Conservation (phyloP, 2,888 invertebrate species). For the Gastrophysa polygoni region DNA sequence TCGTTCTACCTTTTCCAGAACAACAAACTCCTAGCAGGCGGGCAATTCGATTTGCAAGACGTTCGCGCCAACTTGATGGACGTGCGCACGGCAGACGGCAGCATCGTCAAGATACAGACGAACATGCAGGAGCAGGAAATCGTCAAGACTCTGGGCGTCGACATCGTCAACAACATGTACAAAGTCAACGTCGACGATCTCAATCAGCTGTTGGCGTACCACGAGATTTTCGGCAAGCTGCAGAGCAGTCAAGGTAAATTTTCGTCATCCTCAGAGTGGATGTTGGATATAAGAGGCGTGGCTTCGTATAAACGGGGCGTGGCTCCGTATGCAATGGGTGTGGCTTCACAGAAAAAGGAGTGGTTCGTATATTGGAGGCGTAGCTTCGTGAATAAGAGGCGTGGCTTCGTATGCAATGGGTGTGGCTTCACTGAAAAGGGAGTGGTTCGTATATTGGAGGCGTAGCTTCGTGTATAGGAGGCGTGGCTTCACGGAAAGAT, state of each 20-base stretch:
- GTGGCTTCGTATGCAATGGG: no score
- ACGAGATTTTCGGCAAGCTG: conserved; percentile 81
- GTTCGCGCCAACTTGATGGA: conserved; percentile 64
- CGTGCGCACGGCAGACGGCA: conserved; percentile 70
- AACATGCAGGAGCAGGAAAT: conserved; percentile 67
- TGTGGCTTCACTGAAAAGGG: no score
- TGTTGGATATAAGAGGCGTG: no score
- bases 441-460: no score
- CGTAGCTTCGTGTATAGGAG: no score
- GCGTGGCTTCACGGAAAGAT: no score
- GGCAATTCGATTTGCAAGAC: conserved; percentile 55
- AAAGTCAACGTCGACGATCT: conserved; percentile 80
- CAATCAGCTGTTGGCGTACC: conserved; percentile 82
- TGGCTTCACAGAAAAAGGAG: no score
- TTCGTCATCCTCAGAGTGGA: background rate
- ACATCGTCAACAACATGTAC: conserved; percentile 82
- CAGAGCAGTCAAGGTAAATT: conserved; percentile 58
- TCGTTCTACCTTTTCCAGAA: conserved; percentile 66
- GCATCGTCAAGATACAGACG: conserved; percentile 75
- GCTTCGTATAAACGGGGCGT: no score
- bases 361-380: no score
- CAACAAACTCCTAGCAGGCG: conserved; percentile 56
- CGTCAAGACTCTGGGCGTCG: conserved; percentile 66
- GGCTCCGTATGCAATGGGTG: no score
- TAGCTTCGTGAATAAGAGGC: no score